Conservation (phyloP, 2,113 vertebrate species). For the Lophotis ruficrista region DNA sequence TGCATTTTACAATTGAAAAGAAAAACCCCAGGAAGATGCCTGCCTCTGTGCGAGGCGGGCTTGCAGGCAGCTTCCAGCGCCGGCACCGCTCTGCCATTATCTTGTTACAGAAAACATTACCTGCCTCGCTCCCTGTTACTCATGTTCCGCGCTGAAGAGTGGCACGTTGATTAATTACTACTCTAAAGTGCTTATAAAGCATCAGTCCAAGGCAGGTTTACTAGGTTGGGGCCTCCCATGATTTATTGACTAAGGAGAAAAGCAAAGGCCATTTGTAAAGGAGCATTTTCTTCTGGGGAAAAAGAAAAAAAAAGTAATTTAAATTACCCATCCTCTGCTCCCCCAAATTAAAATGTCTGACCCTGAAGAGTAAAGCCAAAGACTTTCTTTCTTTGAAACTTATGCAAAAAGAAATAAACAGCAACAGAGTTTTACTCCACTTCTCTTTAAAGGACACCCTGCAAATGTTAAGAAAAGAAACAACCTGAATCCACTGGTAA, state of each 20-base stretch:
- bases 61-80: background rate
- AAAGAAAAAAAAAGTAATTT: background rate
- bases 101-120: background rate
- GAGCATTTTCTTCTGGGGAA: background rate
- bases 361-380: background rate
- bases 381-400: background rate
- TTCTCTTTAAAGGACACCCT: background rate
- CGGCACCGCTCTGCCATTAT: background rate
- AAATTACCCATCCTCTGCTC: background rate
- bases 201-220: conserved; percentile 54
- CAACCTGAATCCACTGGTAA: background rate
- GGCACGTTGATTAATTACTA: conserved; percentile 53
- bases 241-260: conserved; percentile 48
- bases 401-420: background rate
- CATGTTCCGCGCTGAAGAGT: background rate
- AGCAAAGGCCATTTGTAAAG: conserved; percentile 47
- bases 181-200: conserved; percentile 67
- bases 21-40: background rate
- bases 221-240: conserved; percentile 54
- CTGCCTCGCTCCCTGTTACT: background rate
- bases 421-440: background rate
- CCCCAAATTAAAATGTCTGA: background rate
- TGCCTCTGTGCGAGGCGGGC: background rate
- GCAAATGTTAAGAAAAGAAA: background rate
- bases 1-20: background rate